Evolutionary conservation across 2,113 vertebrate species (phyloP).

Genomic region (Mesembrinibis cayennensis): DNA sequence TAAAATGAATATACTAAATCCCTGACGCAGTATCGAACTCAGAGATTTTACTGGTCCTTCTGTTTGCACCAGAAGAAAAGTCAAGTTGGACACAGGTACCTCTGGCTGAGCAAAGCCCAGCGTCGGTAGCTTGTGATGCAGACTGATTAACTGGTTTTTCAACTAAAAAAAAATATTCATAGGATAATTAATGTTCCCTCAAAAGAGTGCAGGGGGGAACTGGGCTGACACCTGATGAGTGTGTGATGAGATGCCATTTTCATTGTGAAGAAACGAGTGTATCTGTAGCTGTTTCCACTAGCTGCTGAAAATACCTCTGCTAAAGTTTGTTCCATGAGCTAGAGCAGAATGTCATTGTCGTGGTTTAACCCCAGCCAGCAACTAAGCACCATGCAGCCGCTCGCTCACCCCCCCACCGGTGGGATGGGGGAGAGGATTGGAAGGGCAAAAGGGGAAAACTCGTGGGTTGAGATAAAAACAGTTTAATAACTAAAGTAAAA

Average conservation of each 20-base stretch:
- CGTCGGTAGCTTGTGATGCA: background rate
- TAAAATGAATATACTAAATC: background rate
- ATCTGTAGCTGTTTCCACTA: background rate
- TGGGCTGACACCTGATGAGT: background rate
- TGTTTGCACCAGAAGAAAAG: background rate
- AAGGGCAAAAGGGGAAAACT: too few species aligned
- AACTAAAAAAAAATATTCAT: background rate
- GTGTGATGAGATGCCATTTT: background rate
- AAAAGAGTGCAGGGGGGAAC: background rate
- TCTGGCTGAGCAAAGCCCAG: background rate
- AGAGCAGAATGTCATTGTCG: accelerated
- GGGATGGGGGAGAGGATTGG: too few species aligned
- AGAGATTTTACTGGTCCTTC: background rate
- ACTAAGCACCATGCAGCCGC: too few species aligned
- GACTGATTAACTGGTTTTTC: background rate
- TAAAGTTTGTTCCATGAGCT: background rate
- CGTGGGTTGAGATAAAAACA: too few species aligned
- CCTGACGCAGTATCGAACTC: background rate
- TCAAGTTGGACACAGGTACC: accelerated
- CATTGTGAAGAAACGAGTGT: background rate
- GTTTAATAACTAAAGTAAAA: too few species aligned
- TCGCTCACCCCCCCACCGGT: too few species aligned
- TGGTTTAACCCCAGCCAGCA: too few species aligned
- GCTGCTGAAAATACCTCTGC: background rate
- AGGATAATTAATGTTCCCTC: background rate